Conservation (phyloP, 1,140 invertebrate genomes). For the Macrosteles quadrilineatus region DNA sequence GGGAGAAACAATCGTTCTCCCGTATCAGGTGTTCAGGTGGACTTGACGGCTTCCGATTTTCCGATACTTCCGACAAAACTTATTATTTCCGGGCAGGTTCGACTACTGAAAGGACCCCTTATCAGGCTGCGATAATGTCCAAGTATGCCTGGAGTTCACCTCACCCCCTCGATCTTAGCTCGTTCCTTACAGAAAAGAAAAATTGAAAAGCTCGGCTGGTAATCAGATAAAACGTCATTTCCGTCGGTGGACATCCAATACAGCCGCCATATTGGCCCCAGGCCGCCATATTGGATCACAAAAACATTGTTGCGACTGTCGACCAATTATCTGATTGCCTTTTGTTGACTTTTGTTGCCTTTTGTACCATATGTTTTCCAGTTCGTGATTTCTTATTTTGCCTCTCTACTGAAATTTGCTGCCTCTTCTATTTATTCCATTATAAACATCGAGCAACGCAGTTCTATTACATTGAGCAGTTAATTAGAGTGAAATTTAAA, state of each 20-base stretch:
- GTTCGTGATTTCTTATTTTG: too few relatives aligned
- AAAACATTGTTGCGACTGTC: slow-evolving; percentile 4
- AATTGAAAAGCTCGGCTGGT: slow-evolving; percentile 20
- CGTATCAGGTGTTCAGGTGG: too few relatives aligned
- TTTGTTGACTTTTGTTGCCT: background rate
- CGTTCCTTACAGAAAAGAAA: background rate
- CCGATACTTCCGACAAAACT: slow-evolving; percentile 13
- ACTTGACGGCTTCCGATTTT: too few relatives aligned
- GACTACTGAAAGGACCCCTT: background rate
- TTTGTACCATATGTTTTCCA: background rate
- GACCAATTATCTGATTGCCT: slow-evolving; percentile 7
- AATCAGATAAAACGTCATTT: slow-evolving; percentile 34
- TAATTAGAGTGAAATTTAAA: too few relatives aligned
- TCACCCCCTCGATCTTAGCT: background rate
- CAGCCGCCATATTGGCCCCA: background rate
- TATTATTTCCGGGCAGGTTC: slow-evolving; percentile 3
- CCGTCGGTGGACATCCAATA: slow-evolving; percentile 6
- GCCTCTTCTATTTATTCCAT: too few relatives aligned
- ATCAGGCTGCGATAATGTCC: slow-evolving; percentile 8
- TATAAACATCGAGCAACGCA: too few relatives aligned
- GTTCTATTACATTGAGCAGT: too few relatives aligned
- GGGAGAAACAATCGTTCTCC: too few relatives aligned
- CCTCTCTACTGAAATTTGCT: too few relatives aligned
- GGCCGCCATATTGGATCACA: slow-evolving; percentile 21
- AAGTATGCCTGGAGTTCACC: background rate